Evolutionary conservation across 2,888 invertebrate species (phyloP).

Genomic region (Netelia virgata): DNA sequence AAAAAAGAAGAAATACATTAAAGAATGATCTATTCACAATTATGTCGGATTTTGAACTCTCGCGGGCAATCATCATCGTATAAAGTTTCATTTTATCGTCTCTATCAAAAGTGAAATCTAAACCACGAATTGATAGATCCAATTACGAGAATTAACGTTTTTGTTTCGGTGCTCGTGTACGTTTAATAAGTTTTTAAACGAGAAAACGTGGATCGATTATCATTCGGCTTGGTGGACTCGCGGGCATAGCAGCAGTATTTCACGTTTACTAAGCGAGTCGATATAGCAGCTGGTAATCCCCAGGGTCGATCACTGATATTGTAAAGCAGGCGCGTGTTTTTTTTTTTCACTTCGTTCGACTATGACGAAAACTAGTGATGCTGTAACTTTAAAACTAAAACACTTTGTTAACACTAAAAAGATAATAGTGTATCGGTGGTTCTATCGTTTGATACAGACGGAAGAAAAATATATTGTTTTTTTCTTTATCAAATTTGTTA

Average conservation of each 20-base stretch:
- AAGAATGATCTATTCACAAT: neutral
- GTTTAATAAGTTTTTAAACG: neutral
- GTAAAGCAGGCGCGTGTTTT: constrained; percentile 33
- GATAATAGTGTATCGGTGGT: neutral
- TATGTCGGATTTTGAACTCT: neutral
- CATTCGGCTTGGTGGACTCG: neutral
- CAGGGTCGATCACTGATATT: constrained; percentile 66
- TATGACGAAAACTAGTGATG: constrained; percentile 4
- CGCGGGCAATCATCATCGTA: neutral
- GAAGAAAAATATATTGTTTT: no score
- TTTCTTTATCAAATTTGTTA: no score
- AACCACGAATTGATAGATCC: neutral
- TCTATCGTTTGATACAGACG: neutral
- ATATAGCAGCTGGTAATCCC: constrained; percentile 61
- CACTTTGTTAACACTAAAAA: neutral
- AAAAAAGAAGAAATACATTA: no score
- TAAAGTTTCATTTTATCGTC: neutral
- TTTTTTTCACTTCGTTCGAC: neutral
- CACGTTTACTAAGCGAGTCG: constrained; percentile 40
- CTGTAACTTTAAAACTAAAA: neutral
- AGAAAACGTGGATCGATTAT: constrained; percentile 33
- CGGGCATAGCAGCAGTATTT: neutral
- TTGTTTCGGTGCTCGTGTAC: neutral
- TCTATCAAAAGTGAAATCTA: neutral
- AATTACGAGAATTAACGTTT: neutral